Percentiles rank a stretch among this genome's conserved stretches.
Evolutionary conservation across 2,113 vertebrate genomes (phyloP).

Genomic region (Alligator sinensis): DNA sequence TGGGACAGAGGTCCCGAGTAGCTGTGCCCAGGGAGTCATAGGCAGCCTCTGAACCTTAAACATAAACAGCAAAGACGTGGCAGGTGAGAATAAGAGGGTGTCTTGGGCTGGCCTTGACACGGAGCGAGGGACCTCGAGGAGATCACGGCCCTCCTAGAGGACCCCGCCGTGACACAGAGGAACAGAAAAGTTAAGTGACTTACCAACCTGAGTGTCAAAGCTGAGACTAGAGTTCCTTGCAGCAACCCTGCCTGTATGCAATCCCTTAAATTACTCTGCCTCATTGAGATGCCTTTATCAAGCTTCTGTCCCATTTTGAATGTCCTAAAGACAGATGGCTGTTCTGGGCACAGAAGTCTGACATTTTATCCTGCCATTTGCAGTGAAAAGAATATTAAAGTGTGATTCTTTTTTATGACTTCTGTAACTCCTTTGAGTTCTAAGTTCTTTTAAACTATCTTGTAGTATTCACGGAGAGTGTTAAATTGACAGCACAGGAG

Average conservation of each 20-base stretch:
- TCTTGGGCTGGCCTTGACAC: too few relatives aligned
- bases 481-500: neutral
- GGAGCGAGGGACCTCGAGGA: too few relatives aligned
- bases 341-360: neutral
- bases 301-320: neutral
- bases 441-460: conserved; percentile 19
- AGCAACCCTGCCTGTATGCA: neutral
- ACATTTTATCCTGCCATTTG: neutral
- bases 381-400: neutral
- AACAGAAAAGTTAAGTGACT: neutral
- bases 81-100: too few relatives aligned
- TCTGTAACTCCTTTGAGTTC: neutral
- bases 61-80: too few relatives aligned
- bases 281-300: neutral
- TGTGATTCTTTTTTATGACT: neutral
- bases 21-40: too few relatives aligned
- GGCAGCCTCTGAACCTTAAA: too few relatives aligned
- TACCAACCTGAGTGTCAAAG: neutral
- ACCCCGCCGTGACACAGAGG: too few relatives aligned
- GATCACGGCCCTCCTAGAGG: too few relatives aligned
- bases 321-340: neutral
- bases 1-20: too few relatives aligned
- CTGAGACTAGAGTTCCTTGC: neutral
- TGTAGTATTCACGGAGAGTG: neutral
- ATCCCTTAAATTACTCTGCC: neutral